phyloP scores from a whole-genome alignment of 2,888 invertebrate species.

The Caenorhabditis sulstoni region DNA sequence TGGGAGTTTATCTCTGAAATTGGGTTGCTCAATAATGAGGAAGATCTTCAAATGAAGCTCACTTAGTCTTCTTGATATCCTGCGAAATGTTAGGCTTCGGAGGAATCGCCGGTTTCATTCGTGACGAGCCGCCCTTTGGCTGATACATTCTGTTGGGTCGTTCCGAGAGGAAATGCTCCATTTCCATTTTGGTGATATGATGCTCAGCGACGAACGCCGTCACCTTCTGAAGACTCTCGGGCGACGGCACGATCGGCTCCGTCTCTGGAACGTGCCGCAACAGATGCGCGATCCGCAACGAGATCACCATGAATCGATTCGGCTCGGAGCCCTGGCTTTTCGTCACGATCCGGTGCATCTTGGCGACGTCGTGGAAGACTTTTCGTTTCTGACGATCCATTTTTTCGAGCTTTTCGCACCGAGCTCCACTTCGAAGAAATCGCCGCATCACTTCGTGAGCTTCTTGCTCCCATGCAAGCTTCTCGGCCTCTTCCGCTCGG shows the following conservation, averaged over 20 bases:
- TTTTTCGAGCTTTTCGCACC: conserved; percentile 1
- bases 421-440: conserved; percentile 13
- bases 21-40: conserved; percentile 17
- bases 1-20: conserved; percentile 69
- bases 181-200: conserved; percentile 24
- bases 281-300: neutral
- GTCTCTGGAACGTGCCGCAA: neutral
- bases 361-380: conserved; percentile 67
- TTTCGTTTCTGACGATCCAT: conserved; percentile 65
- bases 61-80: conserved; percentile 9
- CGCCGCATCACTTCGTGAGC: conserved; percentile 12
- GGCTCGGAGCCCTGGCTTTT: conserved; percentile 61
- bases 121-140: neutral
- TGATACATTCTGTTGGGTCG: neutral
- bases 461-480: neutral
- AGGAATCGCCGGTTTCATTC: conserved; percentile 1
- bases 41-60: neutral
- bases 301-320: conserved; percentile 53
- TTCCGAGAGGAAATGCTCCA: conserved; percentile 32
- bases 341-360: conserved; percentile 54
- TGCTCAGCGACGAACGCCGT: neutral
- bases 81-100: neutral
- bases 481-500: neutral
- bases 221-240: neutral
- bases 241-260: conserved; percentile 23